Evolutionary conservation across 2,113 vertebrate genomes (phyloP), one percentile per base, ranked within the genome.

Genomic region (Odontesthes bonariensis): DNA sequence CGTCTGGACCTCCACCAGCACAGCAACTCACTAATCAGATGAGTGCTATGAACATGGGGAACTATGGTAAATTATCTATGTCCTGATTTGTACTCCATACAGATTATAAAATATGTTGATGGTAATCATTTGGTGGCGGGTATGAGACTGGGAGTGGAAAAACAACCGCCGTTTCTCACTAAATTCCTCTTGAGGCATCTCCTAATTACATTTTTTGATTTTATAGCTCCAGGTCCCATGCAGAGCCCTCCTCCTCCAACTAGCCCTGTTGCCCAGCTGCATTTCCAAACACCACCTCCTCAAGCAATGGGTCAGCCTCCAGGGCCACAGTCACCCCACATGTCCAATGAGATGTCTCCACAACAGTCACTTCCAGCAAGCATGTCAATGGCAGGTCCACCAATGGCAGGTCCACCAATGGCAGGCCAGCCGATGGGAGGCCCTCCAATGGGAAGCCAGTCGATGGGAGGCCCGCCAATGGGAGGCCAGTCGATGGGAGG

Each of bases 21-120:
- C 84, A 94, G 72, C 97, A 96, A 8, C 86, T 99, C 75, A 90
- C 94, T 49, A 94, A 90, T 89, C 96, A 98, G 83, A 95, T 99
- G 86, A 83, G 62, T 84, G 93, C 90, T 59, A 95, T 99, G 96
- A 96, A 96, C 44, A 82, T 99, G 73, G 94, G 94, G 61, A 95
- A 80, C 87, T 96, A 96, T 61, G 96, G 97, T 98, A 94, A 83
- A 68, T 60, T 69, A 60, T 6, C 31, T 47, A 20, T 57, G 62
- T 32, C 57, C 27, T 31, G 32, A 33, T 51, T 2, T 61, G 38
- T 38, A 5, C n/a, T 33, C 22, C 32, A 27, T 22, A 0, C 8
- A 47, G 20, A 40, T 62, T 40, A 33, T 9, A 64, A 0, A 10
- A 23, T 35, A 42, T 74, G 44, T 51, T 27, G 6, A 35, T 72